Percentiles rank a stretch among this genome's conserved stretches.
phyloP scores from a whole-genome alignment of 2,888 invertebrate genomes.

The Volucella inflata region DNA sequence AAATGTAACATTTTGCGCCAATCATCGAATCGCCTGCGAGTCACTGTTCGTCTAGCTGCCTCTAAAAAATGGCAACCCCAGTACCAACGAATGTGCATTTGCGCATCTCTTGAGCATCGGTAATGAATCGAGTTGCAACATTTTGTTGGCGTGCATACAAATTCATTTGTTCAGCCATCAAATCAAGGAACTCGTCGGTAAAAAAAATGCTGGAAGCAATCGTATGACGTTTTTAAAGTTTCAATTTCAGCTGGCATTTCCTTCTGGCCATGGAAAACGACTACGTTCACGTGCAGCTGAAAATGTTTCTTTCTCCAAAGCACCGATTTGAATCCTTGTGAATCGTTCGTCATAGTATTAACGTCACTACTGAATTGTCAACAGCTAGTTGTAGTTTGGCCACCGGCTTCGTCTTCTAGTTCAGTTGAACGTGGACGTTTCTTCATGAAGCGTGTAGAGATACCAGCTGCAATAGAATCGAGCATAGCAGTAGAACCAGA shows the following conservation, averaged over 20 bases:
- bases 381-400: slow-evolving; percentile 18
- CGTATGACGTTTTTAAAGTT: too few relatives aligned
- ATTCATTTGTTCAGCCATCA: neutral
- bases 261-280: slow-evolving; percentile 38
- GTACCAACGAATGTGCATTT: neutral
- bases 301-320: slow-evolving; percentile 33
- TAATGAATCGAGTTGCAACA: slow-evolving; percentile 11
- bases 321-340: slow-evolving; percentile 30
- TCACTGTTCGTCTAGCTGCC: neutral
- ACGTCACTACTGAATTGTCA: slow-evolving; percentile 17
- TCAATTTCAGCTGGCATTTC: slow-evolving; percentile 29
- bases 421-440: too few relatives aligned
- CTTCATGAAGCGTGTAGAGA: too few relatives aligned
- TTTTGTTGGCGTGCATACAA: too few relatives aligned
- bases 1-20: neutral
- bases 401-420: slow-evolving; percentile 14
- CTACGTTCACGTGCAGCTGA: slow-evolving; percentile 32
- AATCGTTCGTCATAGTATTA: slow-evolving; percentile 24
- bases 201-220: slow-evolving; percentile 24
- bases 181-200: slow-evolving; percentile 15
- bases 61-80: slow-evolving; percentile 11
- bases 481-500: neutral
- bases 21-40: neutral
- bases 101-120: neutral
- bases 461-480: too few relatives aligned